A percentile compares a stretch with the other conserved stretches of the same genome.
These are phyloP conservation scores for Campoletis raptor DNA, from an alignment of 2,888 invertebrate genomes.

Conservation along the genomic window DNA sequence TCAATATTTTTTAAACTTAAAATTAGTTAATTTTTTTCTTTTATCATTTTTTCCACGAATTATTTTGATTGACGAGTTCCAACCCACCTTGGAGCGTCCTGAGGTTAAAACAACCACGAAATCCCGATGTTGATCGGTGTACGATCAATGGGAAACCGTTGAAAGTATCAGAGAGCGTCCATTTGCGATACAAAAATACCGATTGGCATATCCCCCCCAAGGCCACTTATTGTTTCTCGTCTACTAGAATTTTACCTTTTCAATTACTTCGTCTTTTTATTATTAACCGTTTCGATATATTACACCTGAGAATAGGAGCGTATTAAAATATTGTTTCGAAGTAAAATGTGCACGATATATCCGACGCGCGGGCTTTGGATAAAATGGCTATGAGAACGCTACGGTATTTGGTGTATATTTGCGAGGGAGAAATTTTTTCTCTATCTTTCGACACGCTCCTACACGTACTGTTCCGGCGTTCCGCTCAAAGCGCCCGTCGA, in stretches of 20 bases:
- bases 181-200: slow-evolving; percentile 64
- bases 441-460: slow-evolving; percentile 19
- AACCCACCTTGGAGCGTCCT: slow-evolving; percentile 71
- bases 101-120: slow-evolving; percentile 51
- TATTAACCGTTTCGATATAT: neutral
- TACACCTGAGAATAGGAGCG: neutral
- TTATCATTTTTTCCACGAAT: neutral
- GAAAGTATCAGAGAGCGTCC: slow-evolving; percentile 69
- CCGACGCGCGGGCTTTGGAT: slow-evolving; percentile 16
- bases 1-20: neutral
- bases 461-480: neutral
- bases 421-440: slow-evolving; percentile 29
- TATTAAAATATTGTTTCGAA: neutral
- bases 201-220: slow-evolving; percentile 70
- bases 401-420: slow-evolving; percentile 23
- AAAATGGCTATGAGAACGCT: slow-evolving; percentile 34
- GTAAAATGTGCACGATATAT: neutral
- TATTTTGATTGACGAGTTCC: neutral
- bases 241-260: neutral
- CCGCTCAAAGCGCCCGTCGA: slow-evolving; percentile 30
- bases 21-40: neutral
- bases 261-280: neutral
- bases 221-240: slow-evolving; percentile 1
- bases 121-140: slow-evolving; percentile 69
- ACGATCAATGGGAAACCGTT: slow-evolving; percentile 59